These are phyloP conservation scores for Itoplectis maculator DNA, from an alignment of 2,888 invertebrate species.

Conservation along the genomic window DNA sequence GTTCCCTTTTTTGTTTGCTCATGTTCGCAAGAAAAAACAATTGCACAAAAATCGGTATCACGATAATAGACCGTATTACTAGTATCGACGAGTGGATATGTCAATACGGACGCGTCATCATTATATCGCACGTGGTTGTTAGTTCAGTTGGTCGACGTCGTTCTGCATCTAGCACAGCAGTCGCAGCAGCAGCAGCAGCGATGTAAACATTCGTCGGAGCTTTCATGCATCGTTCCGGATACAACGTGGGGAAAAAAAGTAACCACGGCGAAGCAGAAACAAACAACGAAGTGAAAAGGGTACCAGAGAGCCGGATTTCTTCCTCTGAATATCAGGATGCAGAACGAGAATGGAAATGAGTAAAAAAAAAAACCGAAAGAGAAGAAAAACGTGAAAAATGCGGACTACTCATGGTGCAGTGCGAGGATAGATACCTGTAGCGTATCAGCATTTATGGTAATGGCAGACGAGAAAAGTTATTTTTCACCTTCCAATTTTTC, in stretches of 20 bases:
- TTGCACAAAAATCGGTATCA: not conserved
- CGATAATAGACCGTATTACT: constrained; percentile 8
- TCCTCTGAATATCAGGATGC: constrained; percentile 40
- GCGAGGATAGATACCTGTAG: constrained; percentile 5
- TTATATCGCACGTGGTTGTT: constrained; percentile 3
- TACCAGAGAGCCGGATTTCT: constrained; percentile 38
- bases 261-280: constrained; percentile 9
- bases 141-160: not conserved
- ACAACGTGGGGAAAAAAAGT: constrained; percentile 10
- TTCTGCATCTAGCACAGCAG: not conserved
- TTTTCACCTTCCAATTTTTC: constrained; percentile 5
- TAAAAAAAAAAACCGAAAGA: constrained; percentile 25
- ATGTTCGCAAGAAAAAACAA: not conserved
- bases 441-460: constrained; percentile 45
- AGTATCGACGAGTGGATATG: constrained; percentile 16
- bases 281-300: constrained; percentile 39
- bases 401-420: constrained; percentile 27
- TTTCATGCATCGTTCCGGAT: constrained; percentile 30
- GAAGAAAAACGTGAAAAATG: constrained; percentile 21
- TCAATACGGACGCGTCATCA: constrained; percentile 13
- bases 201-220: constrained; percentile 33
- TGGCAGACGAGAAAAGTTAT: constrained; percentile 31
- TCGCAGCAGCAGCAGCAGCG: too few relatives aligned
- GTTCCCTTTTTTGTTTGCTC: not conserved
- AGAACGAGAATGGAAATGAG: constrained; percentile 29